Evolutionary conservation across 1,140 invertebrate species (phyloP), one percentile per base, ranked within the genome.

Genomic region (Sinella curviseta): DNA sequence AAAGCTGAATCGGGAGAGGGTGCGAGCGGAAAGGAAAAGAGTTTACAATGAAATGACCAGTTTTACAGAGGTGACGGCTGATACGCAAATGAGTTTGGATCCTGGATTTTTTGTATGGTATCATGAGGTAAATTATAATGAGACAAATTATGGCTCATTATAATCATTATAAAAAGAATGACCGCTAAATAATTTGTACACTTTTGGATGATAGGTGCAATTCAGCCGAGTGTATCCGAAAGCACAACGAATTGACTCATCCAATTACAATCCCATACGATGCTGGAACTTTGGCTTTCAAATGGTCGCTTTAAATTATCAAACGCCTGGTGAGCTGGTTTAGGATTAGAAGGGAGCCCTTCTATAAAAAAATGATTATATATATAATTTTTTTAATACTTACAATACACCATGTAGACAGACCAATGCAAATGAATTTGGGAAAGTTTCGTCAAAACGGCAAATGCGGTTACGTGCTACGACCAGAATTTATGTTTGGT

Each of bases 301-400:
- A 87, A 97, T 99, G 95, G 94, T 97, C 1, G 96, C 97, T 0
- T 87, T 99, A 0, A 99, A 99, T 87, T 99, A 97, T 87, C 97
- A 99, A 88, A 99, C 97, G 0, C 93, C 95, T 28, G 91, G 90
- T 88, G 85, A 83, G 55, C 77, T 60, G 39, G 17, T 48, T n/a
- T n/a, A n/a, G n/a, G n/a, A n/a, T n/a, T n/a, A n/a, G n/a, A n/a
- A n/a, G n/a, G n/a, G n/a, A n/a, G n/a, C n/a, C n/a, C n/a, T n/a
- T n/a, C n/a, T n/a, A n/a, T 48, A 48, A 48, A 48, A 48, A 8
- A 48, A 48, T 4, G 17, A n/a, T n/a, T 8, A 48, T 48, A 17
- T 48, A 48, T 48, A 8, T 8, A 48, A 17, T 48, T 48, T 48
- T 17, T 48, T 48, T 48, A 17, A 48, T 48, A 48, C 17, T 48